Conservation (phyloP, 1,140 invertebrate species). For the Tigriopus japonicus region DNA sequence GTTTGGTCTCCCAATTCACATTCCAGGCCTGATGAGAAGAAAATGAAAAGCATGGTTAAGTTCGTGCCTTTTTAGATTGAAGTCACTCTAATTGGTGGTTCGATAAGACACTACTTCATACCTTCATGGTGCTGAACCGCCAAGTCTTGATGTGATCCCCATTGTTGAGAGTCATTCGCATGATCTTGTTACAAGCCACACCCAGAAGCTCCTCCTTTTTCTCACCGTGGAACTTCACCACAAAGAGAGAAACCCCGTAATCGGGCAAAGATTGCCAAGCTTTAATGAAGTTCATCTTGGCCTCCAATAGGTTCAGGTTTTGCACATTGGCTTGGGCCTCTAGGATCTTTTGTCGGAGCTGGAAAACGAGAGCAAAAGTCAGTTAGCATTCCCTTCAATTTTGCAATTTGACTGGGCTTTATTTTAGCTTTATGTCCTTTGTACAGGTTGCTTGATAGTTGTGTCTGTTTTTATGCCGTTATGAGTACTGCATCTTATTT, state of each 20-base stretch:
- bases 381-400: too few species aligned
- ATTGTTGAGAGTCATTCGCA: slow-evolving; percentile 76
- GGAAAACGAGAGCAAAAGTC: slow-evolving; percentile 18
- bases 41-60: too few species aligned
- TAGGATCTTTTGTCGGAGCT: slow-evolving; percentile 73
- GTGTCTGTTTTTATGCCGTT: neutral
- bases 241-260: slow-evolving; percentile 83
- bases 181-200: slow-evolving; percentile 81
- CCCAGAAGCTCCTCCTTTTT: slow-evolving; percentile 75
- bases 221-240: slow-evolving; percentile 41
- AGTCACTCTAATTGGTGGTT: neutral
- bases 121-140: slow-evolving; percentile 92
- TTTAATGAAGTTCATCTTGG: slow-evolving; percentile 91
- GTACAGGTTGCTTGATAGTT: neutral
- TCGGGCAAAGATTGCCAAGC: slow-evolving; percentile 96
- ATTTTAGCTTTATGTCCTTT: neutral
- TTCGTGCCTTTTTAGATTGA: too few species aligned
- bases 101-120: slow-evolving; percentile 23
- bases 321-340: slow-evolving; percentile 94
- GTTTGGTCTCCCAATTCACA: slow-evolving; percentile 96
- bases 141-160: slow-evolving; percentile 94
- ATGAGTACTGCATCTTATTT: too few species aligned
- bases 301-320: slow-evolving; percentile 65
- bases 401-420: neutral
- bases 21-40: slow-evolving; percentile 64